Evolutionary conservation across 1,140 invertebrate genomes (phyloP).

Genomic region (Meloidogyne floridensis): DNA sequence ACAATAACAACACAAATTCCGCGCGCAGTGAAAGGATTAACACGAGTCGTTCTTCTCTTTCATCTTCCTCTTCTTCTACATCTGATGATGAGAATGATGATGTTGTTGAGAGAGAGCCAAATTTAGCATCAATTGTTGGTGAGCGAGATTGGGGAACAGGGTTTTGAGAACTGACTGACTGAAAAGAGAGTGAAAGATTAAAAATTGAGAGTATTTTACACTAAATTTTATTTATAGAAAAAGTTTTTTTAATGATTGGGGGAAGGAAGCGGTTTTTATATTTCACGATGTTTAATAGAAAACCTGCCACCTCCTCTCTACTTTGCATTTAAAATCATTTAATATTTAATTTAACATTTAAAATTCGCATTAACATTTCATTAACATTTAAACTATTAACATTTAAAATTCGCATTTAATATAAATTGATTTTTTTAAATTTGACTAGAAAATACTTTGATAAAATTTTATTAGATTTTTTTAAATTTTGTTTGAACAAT

Average conservation of each 20-base stretch:
- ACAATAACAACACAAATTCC: neutral
- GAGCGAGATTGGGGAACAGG: conserved; percentile 9
- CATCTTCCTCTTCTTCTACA: neutral
- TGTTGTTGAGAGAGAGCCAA: neutral
- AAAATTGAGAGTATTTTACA: neutral
- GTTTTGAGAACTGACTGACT: neutral
- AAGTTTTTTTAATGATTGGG: neutral
- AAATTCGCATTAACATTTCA: too few relatives aligned
- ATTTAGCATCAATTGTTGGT: neutral
- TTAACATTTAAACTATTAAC: too few relatives aligned
- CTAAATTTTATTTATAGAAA: neutral
- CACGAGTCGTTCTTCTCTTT: neutral
- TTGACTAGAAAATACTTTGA: neutral
- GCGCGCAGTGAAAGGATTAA: neutral
- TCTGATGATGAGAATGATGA: conserved; percentile 7
- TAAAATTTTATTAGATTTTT: neutral
- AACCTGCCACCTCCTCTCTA: too few relatives aligned
- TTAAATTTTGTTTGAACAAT: neutral
- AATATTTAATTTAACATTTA: too few relatives aligned
- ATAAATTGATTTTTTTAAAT: neutral
- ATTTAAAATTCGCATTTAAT: too few relatives aligned
- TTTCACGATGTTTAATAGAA: neutral
- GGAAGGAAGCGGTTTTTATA: neutral
- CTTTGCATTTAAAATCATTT: too few relatives aligned
- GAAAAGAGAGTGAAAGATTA: too few relatives aligned